A percentile compares a stretch with the other conserved stretches of the same genome.
Evolutionary conservation across 2,888 invertebrate species (phyloP).

Genomic region (Chouioia cunea): DNA sequence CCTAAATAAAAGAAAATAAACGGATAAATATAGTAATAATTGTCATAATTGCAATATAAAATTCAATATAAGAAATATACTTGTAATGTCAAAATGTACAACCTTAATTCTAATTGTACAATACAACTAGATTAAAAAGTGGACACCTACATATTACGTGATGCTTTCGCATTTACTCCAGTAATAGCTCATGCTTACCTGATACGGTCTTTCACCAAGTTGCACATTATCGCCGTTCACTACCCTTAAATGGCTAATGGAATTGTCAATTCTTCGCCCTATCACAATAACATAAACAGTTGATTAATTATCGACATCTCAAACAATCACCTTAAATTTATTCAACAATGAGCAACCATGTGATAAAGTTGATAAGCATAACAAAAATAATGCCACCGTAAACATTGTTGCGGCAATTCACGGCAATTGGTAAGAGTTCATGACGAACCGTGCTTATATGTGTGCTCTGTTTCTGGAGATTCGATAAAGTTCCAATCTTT

Average conservation of each 20-base stretch:
- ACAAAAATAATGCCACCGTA: background rate
- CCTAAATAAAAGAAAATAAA: too few relatives aligned
- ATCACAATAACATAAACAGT: background rate
- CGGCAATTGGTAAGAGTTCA: background rate
- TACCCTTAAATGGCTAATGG: constrained; percentile 2
- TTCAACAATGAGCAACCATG: constrained; percentile 6
- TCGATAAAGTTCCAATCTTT: constrained; percentile 18
- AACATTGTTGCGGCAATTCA: background rate
- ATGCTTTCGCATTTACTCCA: too few relatives aligned
- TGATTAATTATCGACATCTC: too few relatives aligned
- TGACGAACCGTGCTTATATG: background rate
- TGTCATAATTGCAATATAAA: too few relatives aligned
- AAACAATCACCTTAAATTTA: too few relatives aligned
- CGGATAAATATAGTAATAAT: too few relatives aligned
- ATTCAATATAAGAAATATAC: too few relatives aligned
- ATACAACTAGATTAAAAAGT: too few relatives aligned
- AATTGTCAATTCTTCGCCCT: background rate
- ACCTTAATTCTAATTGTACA: too few relatives aligned
- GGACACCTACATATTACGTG: too few relatives aligned
- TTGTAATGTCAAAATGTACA: too few relatives aligned
- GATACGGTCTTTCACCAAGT: constrained; percentile 15
- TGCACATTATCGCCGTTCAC: constrained; percentile 21
- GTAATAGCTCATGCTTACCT: too few relatives aligned
- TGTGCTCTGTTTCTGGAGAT: background rate
- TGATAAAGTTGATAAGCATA: background rate